Base-by-base conservation (phyloP, 2,797 vertebrate species). In the Acipenser oxyrinchus region DNA sequence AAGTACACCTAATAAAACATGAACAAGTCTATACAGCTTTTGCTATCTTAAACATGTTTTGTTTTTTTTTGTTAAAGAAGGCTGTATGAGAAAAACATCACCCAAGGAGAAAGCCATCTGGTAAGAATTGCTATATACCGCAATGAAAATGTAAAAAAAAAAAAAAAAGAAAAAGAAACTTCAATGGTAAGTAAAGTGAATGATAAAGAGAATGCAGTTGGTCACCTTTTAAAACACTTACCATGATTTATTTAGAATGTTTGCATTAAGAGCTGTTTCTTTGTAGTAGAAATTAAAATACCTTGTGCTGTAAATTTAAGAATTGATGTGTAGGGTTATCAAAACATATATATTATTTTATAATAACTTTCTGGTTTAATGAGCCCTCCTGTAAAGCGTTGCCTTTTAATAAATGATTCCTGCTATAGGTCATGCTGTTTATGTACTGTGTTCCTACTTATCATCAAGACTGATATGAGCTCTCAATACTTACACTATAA, bases 361-460 rank as follows among this genome's bases (percentile, higher is more conserved):
- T 81, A 83, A 83, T 80, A 83, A 65, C 69, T 0, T 78, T 77
- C 76, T 76, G 76, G 71, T 75, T 82, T 86, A 84, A 84, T 75
- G 67, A 85, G 80, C 69, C 75, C 82, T 83, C 77, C 81, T 82
- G 76, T 73, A 86, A 83, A 78, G 79, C 79, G 79, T 84, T 81
- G 70, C 63, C 58, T 60, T 81, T 82, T 79, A 84, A 75, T 79
- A 79, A 75, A 79, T 83, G 76, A 79, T 77, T 78, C 78, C 72
- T 71, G 77, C 74, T 84, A 73, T 70, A 69, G 70, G 75, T 71
- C 78, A 66, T 65, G 71, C 67, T 82, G 77, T 82, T 81, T 77
- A 75, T 13, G 51, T 51, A 64, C 51, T 12, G 59, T 60, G 51
- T 15, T 50, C 51, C 66, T 55, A 65, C 68, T 71, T 64, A 71